phyloP scores from a whole-genome alignment of 2,888 invertebrate species.

The Thymelicus lineola region DNA sequence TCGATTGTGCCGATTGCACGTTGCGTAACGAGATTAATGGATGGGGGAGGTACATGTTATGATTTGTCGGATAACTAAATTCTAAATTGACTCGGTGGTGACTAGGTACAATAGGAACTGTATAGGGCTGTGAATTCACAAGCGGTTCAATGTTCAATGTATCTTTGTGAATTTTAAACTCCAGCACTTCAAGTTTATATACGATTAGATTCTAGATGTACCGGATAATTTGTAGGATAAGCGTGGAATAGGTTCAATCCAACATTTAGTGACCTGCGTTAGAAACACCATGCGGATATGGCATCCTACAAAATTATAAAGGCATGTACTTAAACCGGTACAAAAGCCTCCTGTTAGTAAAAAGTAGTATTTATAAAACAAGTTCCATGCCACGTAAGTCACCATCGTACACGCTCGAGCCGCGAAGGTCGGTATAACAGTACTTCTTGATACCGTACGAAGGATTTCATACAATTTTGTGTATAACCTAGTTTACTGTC shows the following conservation, averaged over 20 bases:
- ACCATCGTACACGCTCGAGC: not conserved
- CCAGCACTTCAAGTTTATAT: too few relatives aligned
- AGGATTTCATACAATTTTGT: slow-evolving; percentile 11
- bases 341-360: not conserved
- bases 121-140: too few relatives aligned
- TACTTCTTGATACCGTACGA: slow-evolving; percentile 8
- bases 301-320: not conserved
- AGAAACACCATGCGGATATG: not conserved
- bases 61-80: not conserved
- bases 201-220: too few relatives aligned
- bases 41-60: not conserved
- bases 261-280: too few relatives aligned
- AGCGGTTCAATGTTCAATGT: too few relatives aligned
- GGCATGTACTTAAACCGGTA: not conserved
- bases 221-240: too few relatives aligned
- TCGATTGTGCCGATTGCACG: not conserved
- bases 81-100: not conserved
- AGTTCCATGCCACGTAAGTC: not conserved
- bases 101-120: too few relatives aligned
- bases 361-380: not conserved
- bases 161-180: too few relatives aligned
- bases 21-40: not conserved
- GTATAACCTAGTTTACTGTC: slow-evolving; percentile 2
- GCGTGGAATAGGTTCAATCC: too few relatives aligned
- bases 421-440: slow-evolving; percentile 4